These are phyloP conservation scores for Poecile atricapillus DNA, from an alignment of 2,113 vertebrate genomes.

Conservation along the genomic window DNA sequence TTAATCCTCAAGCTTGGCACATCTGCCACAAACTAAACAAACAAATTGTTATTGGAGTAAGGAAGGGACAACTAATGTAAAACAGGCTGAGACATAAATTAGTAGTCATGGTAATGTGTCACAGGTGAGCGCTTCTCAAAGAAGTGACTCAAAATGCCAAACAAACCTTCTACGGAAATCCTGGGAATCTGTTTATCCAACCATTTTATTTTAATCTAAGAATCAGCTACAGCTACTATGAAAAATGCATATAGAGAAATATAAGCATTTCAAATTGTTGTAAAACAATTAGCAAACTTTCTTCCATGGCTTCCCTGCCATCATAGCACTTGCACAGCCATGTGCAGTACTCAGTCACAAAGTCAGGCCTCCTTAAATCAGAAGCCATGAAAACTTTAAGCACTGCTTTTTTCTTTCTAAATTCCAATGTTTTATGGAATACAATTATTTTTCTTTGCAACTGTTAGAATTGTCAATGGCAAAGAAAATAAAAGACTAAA, in stretches of 20 bases:
- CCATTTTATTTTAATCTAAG: neutral
- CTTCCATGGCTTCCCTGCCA: neutral
- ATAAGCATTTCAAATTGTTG: neutral
- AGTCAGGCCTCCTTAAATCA: neutral
- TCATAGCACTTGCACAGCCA: neutral
- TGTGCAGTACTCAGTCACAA: neutral
- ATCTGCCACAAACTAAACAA: constrained; percentile 28
- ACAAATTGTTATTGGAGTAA: constrained; percentile 1
- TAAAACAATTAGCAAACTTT: neutral
- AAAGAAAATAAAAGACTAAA: neutral
- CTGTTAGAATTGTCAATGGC: neutral
- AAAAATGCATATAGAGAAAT: neutral
- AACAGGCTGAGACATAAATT: constrained; percentile 14
- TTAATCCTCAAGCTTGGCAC: constrained; percentile 1
- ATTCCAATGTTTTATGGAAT: neutral
- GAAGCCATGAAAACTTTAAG: neutral
- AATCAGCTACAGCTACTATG: neutral
- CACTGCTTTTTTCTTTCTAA: neutral
- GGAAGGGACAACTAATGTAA: constrained; percentile 22
- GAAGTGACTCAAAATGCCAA: neutral
- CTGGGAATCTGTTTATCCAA: neutral
- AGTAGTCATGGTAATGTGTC: neutral
- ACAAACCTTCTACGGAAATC: neutral
- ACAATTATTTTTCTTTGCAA: neutral
- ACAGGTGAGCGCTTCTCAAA: constrained; percentile 1